phyloP scores from a whole-genome alignment of 1,140 invertebrate species.

The Artemia franciscana region DNA sequence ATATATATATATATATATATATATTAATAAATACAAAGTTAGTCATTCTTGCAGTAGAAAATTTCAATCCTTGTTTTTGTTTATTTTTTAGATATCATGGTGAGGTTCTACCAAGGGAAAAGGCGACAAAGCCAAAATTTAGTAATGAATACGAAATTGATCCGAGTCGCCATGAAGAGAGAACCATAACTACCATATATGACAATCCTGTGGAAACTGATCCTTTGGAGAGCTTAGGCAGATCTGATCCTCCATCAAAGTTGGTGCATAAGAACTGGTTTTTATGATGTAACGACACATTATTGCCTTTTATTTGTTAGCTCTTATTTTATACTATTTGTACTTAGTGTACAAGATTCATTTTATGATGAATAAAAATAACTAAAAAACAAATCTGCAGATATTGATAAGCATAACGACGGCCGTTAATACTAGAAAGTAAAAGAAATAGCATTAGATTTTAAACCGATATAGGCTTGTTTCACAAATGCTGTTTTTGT shows the following conservation, averaged over 20 bases:
- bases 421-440: too few species aligned
- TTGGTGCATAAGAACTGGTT: too few species aligned
- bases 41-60: not conserved
- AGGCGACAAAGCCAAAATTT: not conserved
- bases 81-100: slow-evolving; percentile 6
- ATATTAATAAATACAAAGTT: not conserved
- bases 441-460: too few species aligned
- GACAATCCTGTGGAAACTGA: slow-evolving; percentile 5
- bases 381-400: too few species aligned
- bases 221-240: slow-evolving; percentile 1
- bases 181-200: slow-evolving; percentile 6
- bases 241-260: not conserved
- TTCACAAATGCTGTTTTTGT: too few species aligned
- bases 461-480: too few species aligned
- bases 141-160: not conserved
- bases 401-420: too few species aligned
- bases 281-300: too few species aligned
- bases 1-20: not conserved
- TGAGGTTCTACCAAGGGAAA: slow-evolving; percentile 1
- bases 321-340: too few species aligned
- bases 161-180: not conserved
- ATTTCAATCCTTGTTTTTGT: not conserved
- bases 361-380: too few species aligned
- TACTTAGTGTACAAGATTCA: too few species aligned
- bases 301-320: too few species aligned